phyloP scores from a whole-genome alignment of 2,113 vertebrate species.

The Onychorhynchus coronatus region DNA sequence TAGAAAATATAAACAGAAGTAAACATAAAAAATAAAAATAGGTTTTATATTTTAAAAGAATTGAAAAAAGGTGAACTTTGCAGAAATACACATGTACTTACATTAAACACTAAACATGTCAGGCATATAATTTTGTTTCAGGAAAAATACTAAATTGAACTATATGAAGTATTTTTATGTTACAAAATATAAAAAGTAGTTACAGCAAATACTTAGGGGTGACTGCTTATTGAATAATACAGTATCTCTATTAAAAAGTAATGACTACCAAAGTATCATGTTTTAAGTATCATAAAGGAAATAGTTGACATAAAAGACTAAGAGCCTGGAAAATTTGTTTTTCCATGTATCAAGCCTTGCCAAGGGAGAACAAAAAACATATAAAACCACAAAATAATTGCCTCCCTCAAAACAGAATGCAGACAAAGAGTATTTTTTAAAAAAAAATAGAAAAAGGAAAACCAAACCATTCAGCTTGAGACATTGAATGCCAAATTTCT shows the following conservation, averaged over 20 bases:
- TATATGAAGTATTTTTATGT: background rate
- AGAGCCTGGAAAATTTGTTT: slow-evolving; percentile 55
- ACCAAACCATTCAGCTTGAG: background rate
- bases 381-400: background rate
- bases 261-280: background rate
- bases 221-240: slow-evolving; percentile 21
- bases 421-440: background rate
- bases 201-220: background rate
- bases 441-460: background rate
- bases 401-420: slow-evolving; percentile 21
- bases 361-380: slow-evolving; percentile 50
- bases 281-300: slow-evolving; percentile 50
- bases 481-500: slow-evolving; percentile 6
- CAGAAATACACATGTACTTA: background rate
- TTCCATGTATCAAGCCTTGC: slow-evolving; percentile 44
- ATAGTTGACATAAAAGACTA: slow-evolving; percentile 46
- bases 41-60: background rate
- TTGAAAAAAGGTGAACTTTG: background rate
- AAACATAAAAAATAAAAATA: background rate
- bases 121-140: background rate
- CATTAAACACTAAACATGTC: background rate
- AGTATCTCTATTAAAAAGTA: slow-evolving; percentile 38
- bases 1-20: background rate
- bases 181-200: background rate
- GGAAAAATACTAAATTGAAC: background rate